phyloP scores from a whole-genome alignment of 2,797 vertebrate species.

The Galagoides demidoff region DNA sequence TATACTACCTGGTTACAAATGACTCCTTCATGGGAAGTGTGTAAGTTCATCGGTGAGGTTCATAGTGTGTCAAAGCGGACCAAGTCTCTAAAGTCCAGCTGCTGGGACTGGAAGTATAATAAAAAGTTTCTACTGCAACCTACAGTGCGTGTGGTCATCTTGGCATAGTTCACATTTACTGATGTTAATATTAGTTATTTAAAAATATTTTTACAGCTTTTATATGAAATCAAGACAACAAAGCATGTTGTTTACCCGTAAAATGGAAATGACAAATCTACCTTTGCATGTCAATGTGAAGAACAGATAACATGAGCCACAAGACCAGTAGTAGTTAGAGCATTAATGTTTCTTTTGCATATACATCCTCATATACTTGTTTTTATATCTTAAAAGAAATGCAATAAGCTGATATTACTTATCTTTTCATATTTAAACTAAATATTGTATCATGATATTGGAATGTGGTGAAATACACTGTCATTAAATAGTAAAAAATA shows the following conservation, averaged over 20 bases:
- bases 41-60: conserved; percentile 53
- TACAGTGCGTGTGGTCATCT: neutral
- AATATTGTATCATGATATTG: neutral
- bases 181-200: neutral
- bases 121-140: conserved; percentile 67
- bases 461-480: neutral
- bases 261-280: neutral
- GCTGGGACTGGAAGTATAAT: conserved; percentile 46
- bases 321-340: neutral
- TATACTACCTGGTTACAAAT: conserved; percentile 69
- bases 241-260: neutral
- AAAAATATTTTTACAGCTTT: conserved; percentile 35
- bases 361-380: neutral
- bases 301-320: neutral
- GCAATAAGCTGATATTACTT: neutral
- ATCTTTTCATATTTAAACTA: neutral
- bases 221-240: conserved; percentile 63
- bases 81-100: conserved; percentile 60
- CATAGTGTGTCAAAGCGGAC: conserved; percentile 55
- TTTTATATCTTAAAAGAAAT: neutral
- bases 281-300: neutral
- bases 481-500: neutral
- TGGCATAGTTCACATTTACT: conserved; percentile 70
- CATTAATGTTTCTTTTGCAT: neutral
- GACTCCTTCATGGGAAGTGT: conserved; percentile 10